These are phyloP conservation scores for Odontomyia ornata DNA, from an alignment of 2,888 invertebrate genomes.

Conservation along the genomic window DNA sequence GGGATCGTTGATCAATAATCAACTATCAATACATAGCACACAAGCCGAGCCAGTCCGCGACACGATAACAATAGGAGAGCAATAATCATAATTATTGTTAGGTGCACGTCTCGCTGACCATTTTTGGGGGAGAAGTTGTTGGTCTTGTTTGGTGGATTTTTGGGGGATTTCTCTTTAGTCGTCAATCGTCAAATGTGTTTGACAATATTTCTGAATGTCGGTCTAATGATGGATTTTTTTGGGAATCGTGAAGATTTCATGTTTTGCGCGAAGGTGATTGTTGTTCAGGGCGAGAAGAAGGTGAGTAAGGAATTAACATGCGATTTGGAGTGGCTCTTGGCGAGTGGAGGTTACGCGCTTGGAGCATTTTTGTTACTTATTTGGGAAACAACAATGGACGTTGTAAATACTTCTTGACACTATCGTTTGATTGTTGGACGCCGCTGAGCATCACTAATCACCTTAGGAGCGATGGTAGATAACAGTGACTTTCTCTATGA, in stretches of 20 bases:
- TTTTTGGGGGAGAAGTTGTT: not conserved
- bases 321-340: too few relatives aligned
- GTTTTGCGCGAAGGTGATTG: not conserved
- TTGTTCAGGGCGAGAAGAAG: not conserved
- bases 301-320: too few relatives aligned
- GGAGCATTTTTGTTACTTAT: too few relatives aligned
- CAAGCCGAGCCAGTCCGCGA: too few relatives aligned
- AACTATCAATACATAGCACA: slow-evolving; percentile 1
- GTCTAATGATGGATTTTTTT: not conserved
- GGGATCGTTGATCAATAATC: slow-evolving; percentile 33
- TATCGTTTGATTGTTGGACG: too few relatives aligned
- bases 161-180: not conserved
- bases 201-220: slow-evolving; percentile 16
- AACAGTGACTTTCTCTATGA: too few relatives aligned
- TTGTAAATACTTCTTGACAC: too few relatives aligned
- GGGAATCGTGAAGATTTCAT: not conserved
- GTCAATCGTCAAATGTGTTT: slow-evolving; percentile 5
- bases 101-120: too few relatives aligned
- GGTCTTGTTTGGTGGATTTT: not conserved
- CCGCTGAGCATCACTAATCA: too few relatives aligned
- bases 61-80: slow-evolving; percentile 9
- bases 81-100: not conserved
- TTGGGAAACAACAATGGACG: too few relatives aligned
- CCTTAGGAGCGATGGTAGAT: too few relatives aligned
- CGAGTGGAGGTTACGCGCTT: too few relatives aligned